A percentile compares a stretch with the other conserved stretches of the same genome.
These are phyloP conservation scores for Lagocephalus sceleratus DNA, from an alignment of 2,797 vertebrate genomes.

Conservation along the genomic window DNA sequence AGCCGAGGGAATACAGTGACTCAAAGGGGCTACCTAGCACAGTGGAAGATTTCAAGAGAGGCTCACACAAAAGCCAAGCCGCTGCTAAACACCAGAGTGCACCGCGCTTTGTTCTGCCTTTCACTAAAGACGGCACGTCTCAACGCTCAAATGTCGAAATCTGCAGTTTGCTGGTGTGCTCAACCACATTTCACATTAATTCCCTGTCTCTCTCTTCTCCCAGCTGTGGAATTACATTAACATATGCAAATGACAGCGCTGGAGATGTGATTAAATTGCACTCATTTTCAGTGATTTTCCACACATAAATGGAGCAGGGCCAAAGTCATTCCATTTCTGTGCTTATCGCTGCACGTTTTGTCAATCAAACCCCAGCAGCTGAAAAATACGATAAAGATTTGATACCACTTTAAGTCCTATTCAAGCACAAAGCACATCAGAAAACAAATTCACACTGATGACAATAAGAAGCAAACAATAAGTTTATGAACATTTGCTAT, in stretches of 20 bases:
- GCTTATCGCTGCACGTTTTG: conserved; percentile 51
- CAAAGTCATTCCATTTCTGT: conserved; percentile 52
- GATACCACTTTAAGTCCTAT: conserved; percentile 30
- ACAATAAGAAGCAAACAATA: conserved; percentile 42
- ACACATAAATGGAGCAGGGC: conserved; percentile 48
- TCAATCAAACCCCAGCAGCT: conserved; percentile 54
- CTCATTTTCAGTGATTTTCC: conserved; percentile 63
- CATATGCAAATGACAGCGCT: conserved; percentile 75
- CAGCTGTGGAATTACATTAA: conserved; percentile 67
- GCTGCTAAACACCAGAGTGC: conserved; percentile 24
- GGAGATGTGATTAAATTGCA: conserved; percentile 69
- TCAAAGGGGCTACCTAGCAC: conserved; percentile 71
- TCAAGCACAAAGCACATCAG: conserved; percentile 16
- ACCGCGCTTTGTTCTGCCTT: conserved; percentile 29
- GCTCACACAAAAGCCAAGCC: conserved; percentile 51
- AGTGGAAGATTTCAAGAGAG: conserved; percentile 65
- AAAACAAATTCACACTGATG: conserved; percentile 22
- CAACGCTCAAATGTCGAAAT: conserved; percentile 7
- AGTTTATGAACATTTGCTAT: conserved; percentile 42
- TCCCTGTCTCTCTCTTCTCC: conserved; percentile 26
- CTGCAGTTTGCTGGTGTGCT: conserved; percentile 14
- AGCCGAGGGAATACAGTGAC: conserved; percentile 71
- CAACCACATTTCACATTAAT: conserved; percentile 38
- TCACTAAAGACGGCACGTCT: conserved; percentile 26
- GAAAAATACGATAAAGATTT: conserved; percentile 49